Evolutionary conservation across 30 jellyfish, hydroid and myxozoan species (phyloP).

Genomic region (Mastigias papua): DNA sequence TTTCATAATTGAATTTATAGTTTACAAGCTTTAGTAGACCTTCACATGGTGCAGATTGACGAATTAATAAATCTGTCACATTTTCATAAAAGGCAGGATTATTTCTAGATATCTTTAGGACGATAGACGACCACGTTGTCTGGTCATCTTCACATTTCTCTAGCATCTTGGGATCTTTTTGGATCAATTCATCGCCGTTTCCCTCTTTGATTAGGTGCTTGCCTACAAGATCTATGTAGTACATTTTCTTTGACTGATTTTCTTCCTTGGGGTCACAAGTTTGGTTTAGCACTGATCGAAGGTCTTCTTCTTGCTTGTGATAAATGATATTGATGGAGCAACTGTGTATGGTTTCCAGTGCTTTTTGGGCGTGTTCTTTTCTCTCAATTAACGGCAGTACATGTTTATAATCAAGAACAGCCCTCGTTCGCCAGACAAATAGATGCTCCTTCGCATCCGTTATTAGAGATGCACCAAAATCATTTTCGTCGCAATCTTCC

Average conservation of each 20-base stretch:
- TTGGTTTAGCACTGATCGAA: background rate
- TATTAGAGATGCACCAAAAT: background rate
- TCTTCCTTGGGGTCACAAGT: background rate
- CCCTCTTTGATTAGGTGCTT: background rate
- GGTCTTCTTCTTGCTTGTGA: background rate
- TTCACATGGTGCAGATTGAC: constrained; percentile 1
- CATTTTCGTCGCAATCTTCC: background rate
- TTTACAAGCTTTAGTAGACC: background rate
- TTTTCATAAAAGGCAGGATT: background rate
- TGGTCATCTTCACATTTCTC: background rate
- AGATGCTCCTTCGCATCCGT: background rate
- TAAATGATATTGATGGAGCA: background rate
- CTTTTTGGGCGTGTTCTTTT: background rate
- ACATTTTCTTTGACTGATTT: background rate
- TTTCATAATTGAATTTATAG: background rate
- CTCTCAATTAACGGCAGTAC: background rate
- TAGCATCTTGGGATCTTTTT: background rate
- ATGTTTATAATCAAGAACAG: background rate
- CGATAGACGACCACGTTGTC: background rate
- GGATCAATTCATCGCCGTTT: background rate
- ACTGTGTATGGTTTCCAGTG: background rate
- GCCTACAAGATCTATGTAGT: background rate
- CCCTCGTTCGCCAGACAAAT: background rate
- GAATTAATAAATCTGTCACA: background rate
- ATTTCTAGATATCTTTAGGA: background rate